These are phyloP conservation scores for Cantharis flavilabris DNA, from an alignment of 2,888 invertebrate species.

Conservation along the genomic window DNA sequence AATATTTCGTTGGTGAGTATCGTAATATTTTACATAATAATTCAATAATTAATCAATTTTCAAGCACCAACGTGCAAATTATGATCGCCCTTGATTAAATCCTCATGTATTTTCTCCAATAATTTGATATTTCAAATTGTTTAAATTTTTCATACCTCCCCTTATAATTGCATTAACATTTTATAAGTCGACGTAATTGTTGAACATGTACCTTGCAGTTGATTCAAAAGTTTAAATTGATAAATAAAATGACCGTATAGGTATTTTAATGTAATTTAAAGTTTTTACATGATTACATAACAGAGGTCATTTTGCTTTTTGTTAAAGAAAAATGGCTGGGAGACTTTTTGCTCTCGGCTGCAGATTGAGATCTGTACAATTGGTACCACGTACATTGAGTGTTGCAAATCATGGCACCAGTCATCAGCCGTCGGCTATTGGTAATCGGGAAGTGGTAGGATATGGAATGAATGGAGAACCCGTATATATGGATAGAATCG, in stretches of 20 bases:
- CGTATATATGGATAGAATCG: constrained; percentile 74
- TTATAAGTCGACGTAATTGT: background rate
- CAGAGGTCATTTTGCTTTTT: background rate
- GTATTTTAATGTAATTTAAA: background rate
- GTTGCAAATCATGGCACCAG: constrained; percentile 32
- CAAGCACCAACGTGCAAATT: background rate
- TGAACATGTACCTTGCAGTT: background rate
- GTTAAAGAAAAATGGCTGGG: constrained; percentile 30
- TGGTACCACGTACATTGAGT: constrained; percentile 17
- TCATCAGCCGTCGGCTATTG: constrained; percentile 56
- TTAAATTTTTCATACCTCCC: background rate
- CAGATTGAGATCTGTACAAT: constrained; percentile 27
- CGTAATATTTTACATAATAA: background rate
- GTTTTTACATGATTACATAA: background rate
- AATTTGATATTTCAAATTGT: background rate
- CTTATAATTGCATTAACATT: background rate
- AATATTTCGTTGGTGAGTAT: background rate
- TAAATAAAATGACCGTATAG: background rate
- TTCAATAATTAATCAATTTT: background rate
- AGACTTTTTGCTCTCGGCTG: constrained; percentile 31
- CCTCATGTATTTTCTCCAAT: background rate
- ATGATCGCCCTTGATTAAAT: background rate
- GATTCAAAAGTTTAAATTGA: too few species aligned
- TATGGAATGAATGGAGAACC: constrained; percentile 81
- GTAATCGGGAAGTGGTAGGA: constrained; percentile 90